Percentiles rank a stretch among this genome's conserved stretches.
Conservation (phyloP, 2,797 vertebrate genomes). For the Gallinago stenura region DNA sequence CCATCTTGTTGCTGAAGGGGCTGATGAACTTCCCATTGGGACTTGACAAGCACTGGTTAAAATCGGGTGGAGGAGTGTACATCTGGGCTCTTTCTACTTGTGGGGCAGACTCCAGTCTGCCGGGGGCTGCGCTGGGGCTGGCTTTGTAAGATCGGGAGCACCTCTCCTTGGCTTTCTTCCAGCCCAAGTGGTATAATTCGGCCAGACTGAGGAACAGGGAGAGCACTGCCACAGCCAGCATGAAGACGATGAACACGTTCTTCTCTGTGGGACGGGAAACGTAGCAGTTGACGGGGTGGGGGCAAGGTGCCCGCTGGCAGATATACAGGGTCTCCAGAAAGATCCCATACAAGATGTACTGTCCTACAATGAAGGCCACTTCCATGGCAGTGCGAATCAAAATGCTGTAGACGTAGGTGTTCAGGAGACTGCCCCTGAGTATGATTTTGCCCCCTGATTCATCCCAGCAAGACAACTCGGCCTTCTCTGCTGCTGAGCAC, state of each 20-base stretch:
- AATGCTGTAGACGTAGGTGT: slow-evolving; percentile 94
- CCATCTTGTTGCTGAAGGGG: slow-evolving; percentile 90
- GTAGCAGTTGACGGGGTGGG: slow-evolving; percentile 95
- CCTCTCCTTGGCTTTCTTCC: slow-evolving; percentile 85
- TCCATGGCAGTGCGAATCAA: slow-evolving; percentile 94
- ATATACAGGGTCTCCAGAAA: slow-evolving; percentile 90
- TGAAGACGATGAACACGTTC: slow-evolving; percentile 97
- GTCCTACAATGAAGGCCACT: slow-evolving; percentile 92
- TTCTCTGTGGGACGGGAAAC: slow-evolving; percentile 97
- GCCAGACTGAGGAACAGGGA: slow-evolving; percentile 92
- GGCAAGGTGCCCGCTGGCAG: slow-evolving; percentile 90
- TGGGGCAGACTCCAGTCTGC: slow-evolving; percentile 41
- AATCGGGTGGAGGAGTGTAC: slow-evolving; percentile 92
- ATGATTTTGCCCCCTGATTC: slow-evolving; percentile 79
- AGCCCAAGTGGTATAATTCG: slow-evolving; percentile 93
- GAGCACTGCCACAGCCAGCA: slow-evolving; percentile 91
- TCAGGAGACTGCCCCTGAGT: slow-evolving; percentile 88
- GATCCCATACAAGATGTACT: slow-evolving; percentile 94
- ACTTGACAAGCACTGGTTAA: slow-evolving; percentile 87
- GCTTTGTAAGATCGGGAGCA: slow-evolving; percentile 64
- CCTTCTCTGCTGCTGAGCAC: slow-evolving; percentile 78
- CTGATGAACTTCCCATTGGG: slow-evolving; percentile 79
- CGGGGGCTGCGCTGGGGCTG: neutral
- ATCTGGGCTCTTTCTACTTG: slow-evolving; percentile 66
- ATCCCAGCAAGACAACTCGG: slow-evolving; percentile 72